Evolutionary conservation across 2,113 vertebrate species (phyloP), one percentile per base, ranked within the genome.

Genomic region (Galeopterus variegatus): DNA sequence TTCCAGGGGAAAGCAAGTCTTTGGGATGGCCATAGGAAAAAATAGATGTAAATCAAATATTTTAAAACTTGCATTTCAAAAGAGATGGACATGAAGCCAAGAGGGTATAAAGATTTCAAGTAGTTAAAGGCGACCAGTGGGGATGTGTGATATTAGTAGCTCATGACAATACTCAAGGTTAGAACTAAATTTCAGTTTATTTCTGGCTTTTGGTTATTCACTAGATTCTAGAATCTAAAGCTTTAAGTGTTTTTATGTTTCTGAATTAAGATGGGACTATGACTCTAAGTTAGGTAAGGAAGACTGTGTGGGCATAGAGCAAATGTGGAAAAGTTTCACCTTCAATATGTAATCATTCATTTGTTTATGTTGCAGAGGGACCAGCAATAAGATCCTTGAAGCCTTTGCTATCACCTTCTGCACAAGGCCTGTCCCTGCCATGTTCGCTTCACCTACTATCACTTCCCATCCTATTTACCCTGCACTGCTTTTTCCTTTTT

Each of bases 1-100:
- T 93, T 96, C 94, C 58, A 88, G 52, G 94, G 86, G 87, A 90
- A 98, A 98, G 87, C 19, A 97, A 97, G 94, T 85, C 41, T 77
- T 81, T 91, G 67, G 70, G 62, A 80, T 95, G 33, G 67, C 45
- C 75, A 52, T 83, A 58, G 60, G 96, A 87, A 90, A 75, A 75
- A 96, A 75, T 48, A 81, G 56, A 85, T 50, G n/a, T 88, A 92
- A 97, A 93, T 98, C 58, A 95, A 95, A 48, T 92, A 75, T 60
- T 93, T 96, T 96, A 96, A 80, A 84, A 86, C 3, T 17, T 80
- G 12, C 9, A 2, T 97, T 72, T 92, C 11, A 92, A 83, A 97
- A 98, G 64, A 87, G 77, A 80, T 88, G 82, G n/a, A 76, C 33
- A 23, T 91, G 12, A 94, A 96, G 33, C 11, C n/a, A 80, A 77